Evolutionary conservation across 1,140 invertebrate species (phyloP), one percentile per base, ranked within the genome.

Genomic region (Aphidius gifuensis): DNA sequence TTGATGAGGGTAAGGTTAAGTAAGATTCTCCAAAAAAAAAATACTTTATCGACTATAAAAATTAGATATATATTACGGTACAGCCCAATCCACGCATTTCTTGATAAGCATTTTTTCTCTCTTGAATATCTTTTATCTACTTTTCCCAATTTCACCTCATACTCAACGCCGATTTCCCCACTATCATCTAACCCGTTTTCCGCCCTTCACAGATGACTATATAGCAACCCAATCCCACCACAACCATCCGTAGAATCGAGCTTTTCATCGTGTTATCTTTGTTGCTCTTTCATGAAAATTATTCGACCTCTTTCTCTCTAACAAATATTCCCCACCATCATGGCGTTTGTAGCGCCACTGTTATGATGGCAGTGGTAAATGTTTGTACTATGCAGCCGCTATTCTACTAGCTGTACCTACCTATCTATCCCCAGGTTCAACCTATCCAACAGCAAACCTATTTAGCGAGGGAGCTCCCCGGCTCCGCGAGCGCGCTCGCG

Each of bases 251-350:
- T 44, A 48, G 66, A 65, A 66, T 58, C 64, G 66, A 65, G 70
- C 68, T 71, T 71, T 71, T 65, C 70, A 63, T 65, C 67, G 68
- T 66, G 57, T 63, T 55, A 49, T 67, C 60, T 66, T 49, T 63
- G 51, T 66, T 67, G 51, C 71, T 60, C 61, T 61, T 68, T 53
- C 32, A 60, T 61, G 38, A 50, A 65, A 60, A 54, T 65, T 64
- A 51, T 58, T n/a, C 46, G 4, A 16, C 43, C 65, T 39, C 40
- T 50, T 50, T 61, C 48, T 48, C 53, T 45, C 47, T n/a, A 11
- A 42, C 43, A 38, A 11, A 40, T 40, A 5, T 55, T 43, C 38
- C 43, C 43, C 7, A 43, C 39, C 39, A 38, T 32, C 7, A 55
- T 5, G 51, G 64, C 64, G 58, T 49, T 40, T 32, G 64, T 66